A percentile compares a stretch with the other conserved stretches of the same genome.
Evolutionary conservation across 1,140 invertebrate genomes (phyloP).

Genomic region (Helicorthomorpha holstii): DNA sequence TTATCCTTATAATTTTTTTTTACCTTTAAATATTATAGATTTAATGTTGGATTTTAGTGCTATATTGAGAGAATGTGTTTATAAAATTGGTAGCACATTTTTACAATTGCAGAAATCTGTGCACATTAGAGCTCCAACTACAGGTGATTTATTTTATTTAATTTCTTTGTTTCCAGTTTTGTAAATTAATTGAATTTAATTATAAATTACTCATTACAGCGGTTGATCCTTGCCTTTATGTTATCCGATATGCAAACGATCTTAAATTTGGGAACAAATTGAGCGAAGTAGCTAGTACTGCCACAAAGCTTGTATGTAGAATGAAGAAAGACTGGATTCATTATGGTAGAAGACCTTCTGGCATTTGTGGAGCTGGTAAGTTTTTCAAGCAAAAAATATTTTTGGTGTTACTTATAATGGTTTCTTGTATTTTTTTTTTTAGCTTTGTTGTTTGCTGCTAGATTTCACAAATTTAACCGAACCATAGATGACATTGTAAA

Average conservation of each 20-base stretch:
- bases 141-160: too few species aligned
- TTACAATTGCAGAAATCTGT: too few species aligned
- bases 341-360: constrained; percentile 84
- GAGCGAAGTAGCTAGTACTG: constrained; percentile 88
- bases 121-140: too few species aligned
- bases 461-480: constrained; percentile 80
- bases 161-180: too few species aligned
- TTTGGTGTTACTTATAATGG: background rate
- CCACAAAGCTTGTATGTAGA: constrained; percentile 75
- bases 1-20: too few species aligned
- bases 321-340: constrained; percentile 98
- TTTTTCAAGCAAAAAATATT: background rate
- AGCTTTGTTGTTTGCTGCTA: constrained; percentile 82
- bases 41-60: too few species aligned
- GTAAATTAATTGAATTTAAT: too few species aligned
- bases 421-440: constrained; percentile 20
- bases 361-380: constrained; percentile 83
- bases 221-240: constrained; percentile 92
- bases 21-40: too few species aligned
- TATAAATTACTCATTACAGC: too few species aligned
- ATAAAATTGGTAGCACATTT: too few species aligned
- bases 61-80: too few species aligned
- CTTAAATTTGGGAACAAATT: constrained; percentile 82
- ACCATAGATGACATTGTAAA: constrained; percentile 76
- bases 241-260: constrained; percentile 83